phyloP scores from a whole-genome alignment of 2,888 invertebrate species.

The Willowsia nigromaculata region DNA sequence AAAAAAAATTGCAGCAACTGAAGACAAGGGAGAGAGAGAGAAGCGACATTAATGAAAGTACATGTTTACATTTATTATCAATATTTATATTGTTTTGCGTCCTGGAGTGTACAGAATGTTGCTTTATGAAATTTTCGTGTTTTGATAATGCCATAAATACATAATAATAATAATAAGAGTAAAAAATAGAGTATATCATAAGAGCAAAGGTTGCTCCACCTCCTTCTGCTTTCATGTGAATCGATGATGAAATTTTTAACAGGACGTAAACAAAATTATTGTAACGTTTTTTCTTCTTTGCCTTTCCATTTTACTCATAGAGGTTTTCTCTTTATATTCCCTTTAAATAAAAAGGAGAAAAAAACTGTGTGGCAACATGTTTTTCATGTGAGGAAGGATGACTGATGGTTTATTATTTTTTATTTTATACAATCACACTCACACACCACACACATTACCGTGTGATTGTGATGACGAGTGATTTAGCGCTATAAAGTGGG shows the following conservation, averaged over 20 bases:
- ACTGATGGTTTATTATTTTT: background rate
- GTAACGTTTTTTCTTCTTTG: background rate
- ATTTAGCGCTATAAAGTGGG: background rate
- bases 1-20: background rate
- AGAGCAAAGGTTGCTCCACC: constrained; percentile 11
- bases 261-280: background rate
- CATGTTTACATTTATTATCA: constrained; percentile 43
- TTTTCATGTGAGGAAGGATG: background rate
- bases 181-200: background rate
- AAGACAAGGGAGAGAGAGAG: constrained; percentile 11
- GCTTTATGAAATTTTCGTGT: background rate
- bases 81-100: background rate
- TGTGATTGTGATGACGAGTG: background rate
- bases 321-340: background rate
- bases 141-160: constrained; percentile 19
- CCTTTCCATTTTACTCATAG: background rate
- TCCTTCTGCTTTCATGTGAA: background rate
- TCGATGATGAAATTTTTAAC: constrained; percentile 36
- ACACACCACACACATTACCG: background rate
- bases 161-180: background rate
- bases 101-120: background rate
- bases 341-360: too few species aligned
- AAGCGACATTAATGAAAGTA: constrained; percentile 24
- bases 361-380: background rate
- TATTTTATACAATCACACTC: background rate